Evolutionary conservation across 2,888 invertebrate genomes (phyloP).

Genomic region (Hyalella azteca): DNA sequence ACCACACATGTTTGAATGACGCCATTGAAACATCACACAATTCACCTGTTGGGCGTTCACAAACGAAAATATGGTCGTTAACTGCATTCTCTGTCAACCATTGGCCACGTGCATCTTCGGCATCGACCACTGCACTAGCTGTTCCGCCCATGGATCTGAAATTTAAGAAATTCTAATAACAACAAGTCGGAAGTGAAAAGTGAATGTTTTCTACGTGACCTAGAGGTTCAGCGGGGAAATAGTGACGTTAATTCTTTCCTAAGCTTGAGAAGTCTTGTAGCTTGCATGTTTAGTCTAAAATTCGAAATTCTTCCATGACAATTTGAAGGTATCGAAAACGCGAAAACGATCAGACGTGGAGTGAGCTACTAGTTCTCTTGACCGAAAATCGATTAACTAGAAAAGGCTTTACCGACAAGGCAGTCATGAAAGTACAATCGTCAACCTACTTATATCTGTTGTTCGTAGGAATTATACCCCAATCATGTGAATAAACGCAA

Average conservation of each 20-base stretch:
- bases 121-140: slow-evolving; percentile 41
- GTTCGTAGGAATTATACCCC: too few relatives aligned
- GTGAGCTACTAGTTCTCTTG: too few relatives aligned
- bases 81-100: slow-evolving; percentile 44
- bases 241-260: too few relatives aligned
- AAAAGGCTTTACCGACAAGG: too few relatives aligned
- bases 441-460: too few relatives aligned
- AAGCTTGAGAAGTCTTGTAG: background rate
- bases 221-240: too few relatives aligned
- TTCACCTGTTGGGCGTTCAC: slow-evolving; percentile 41
- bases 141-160: slow-evolving; percentile 36
- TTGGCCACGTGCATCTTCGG: slow-evolving; percentile 2
- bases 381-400: too few relatives aligned
- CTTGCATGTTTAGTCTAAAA: background rate
- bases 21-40: background rate
- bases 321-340: background rate
- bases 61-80: slow-evolving; percentile 40
- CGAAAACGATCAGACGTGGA: background rate
- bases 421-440: too few relatives aligned
- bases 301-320: background rate
- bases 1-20: too few relatives aligned
- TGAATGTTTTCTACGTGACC: background rate
- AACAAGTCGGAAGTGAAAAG: background rate
- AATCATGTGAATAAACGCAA: too few relatives aligned
- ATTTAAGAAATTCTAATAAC: background rate